phyloP scores from a whole-genome alignment of 1,140 invertebrate species.

The Coboldia fuscipes region DNA sequence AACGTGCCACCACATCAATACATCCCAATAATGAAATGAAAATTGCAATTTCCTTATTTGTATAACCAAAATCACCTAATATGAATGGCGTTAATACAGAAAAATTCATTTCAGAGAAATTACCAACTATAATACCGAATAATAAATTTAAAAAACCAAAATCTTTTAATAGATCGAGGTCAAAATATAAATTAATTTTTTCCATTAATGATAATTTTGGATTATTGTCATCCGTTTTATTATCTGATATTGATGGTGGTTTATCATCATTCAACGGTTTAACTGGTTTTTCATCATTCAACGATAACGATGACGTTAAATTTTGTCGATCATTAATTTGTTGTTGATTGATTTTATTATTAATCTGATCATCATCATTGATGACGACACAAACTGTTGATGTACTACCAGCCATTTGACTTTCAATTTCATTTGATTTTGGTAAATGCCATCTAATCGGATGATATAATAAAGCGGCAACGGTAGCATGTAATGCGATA shows the following conservation, averaged over 20 bases:
- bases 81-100: conserved; percentile 43
- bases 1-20: conserved; percentile 32
- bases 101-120: conserved; percentile 46
- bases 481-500: conserved; percentile 30
- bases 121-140: conserved; percentile 39
- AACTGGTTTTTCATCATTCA: no score
- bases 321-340: no score
- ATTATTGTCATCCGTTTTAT: conserved; percentile 5
- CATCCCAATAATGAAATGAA: conserved; percentile 35
- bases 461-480: conserved; percentile 31
- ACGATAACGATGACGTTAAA: no score
- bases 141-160: conserved; percentile 40
- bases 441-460: conserved; percentile 37
- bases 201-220: conserved; percentile 22
- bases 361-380: no score
- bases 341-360: no score
- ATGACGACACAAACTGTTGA: no score
- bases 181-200: conserved; percentile 33
- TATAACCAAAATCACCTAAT: conserved; percentile 30
- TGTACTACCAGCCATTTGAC: no score
- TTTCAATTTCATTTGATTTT: no score
- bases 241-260: no score
- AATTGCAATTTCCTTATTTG: conserved; percentile 28
- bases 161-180: conserved; percentile 38
- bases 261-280: no score